Evolutionary conservation across 2,888 invertebrate species (phyloP), one percentile per base, ranked within the genome.

Genomic region (Aspidapion aeneum): DNA sequence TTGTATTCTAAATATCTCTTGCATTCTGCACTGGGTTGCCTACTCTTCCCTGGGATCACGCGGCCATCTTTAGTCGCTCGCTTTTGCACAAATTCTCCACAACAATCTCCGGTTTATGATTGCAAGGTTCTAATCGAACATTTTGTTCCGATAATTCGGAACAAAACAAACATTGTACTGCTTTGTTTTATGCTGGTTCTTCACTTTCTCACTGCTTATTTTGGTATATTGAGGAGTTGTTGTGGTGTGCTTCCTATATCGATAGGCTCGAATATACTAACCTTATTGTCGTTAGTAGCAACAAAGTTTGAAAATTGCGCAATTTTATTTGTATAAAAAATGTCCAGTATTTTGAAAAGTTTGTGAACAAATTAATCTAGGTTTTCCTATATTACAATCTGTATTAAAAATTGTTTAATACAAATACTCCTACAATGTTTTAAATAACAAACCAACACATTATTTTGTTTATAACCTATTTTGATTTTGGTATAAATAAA

Each of bases 21-120:
- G 55, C 89, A 81, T 77, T 89, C 89, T 0, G 86, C 85, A 60
- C 87, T 87, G 0, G 87, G 87, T 71, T 86, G 84, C n/a, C 86
- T 80, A 70, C 79, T 83, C 68, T 80, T 80, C 2, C 78, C 76
- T 2, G 79, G 78, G 21, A 84, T 78, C n/a, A 80, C 68, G 55
- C 81, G 77, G 0, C 84, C 84, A 75, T 83, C 85, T 68, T 79
- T 79, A 3, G 84, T 83, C 58, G 86, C 70, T 22, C 86, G 79
- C 64, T 81, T 82, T 64, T 83, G 83, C 58, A 91, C 89, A 9
- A 81, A 74, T 48, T 81, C 79, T 51, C 87, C 86, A 74, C 91
- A 91, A 75, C 92, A 92, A 66, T 90, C 90, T 70, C 86, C 86
- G 90, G 86, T 72, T 85, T 84, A 78, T 92, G 91, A 59, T 85